phyloP scores from a whole-genome alignment of 2,113 vertebrate genomes.

The Mungos mungo region DNA sequence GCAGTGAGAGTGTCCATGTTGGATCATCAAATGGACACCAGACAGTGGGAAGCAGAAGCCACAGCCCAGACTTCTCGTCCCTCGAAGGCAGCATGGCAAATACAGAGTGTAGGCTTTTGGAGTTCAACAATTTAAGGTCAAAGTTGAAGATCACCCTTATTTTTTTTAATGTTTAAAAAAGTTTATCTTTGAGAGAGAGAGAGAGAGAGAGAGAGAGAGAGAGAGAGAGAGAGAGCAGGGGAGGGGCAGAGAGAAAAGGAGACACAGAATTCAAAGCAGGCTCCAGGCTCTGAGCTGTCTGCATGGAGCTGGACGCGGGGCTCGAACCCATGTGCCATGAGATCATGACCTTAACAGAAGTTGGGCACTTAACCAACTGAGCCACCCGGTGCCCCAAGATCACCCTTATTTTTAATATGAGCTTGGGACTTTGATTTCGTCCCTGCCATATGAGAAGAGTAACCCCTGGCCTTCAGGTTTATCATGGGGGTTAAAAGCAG shows the following conservation, averaged over 20 bases:
- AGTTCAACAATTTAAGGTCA: neutral
- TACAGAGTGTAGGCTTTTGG: neutral
- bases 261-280: too few species aligned
- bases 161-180: neutral
- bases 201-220: too few species aligned
- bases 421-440: neutral
- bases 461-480: neutral
- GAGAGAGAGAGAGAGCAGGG: too few species aligned
- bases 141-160: neutral
- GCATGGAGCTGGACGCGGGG: too few species aligned
- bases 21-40: neutral
- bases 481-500: neutral
- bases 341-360: too few species aligned
- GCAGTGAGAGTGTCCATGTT: fast-evolving
- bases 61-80: neutral
- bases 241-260: too few species aligned
- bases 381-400: neutral
- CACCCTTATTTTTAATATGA: neutral
- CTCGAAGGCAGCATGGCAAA: fast-evolving
- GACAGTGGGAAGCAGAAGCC: too few species aligned
- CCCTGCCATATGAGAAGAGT: neutral
- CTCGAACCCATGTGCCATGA: too few species aligned
- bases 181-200: too few species aligned
- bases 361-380: too few species aligned
- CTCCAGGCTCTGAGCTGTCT: too few species aligned